A percentile compares a stretch with the other conserved stretches of the same genome.
Evolutionary conservation across 2,113 vertebrate genomes (phyloP).

Genomic region (Chascanopsetta lugubris): DNA sequence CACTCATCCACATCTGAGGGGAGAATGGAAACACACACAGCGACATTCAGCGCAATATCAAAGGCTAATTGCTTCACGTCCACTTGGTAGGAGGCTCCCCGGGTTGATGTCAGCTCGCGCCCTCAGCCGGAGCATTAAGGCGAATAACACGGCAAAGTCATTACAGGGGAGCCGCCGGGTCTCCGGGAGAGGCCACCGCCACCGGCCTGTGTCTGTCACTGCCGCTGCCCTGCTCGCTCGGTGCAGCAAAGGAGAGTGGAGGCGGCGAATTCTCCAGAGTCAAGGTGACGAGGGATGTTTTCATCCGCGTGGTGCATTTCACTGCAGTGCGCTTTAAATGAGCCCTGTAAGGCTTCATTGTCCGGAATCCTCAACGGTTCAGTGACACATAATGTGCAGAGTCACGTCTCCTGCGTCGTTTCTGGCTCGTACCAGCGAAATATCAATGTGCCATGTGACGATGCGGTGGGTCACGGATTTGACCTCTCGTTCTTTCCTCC

Average conservation of each 20-base stretch:
- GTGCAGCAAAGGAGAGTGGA: neutral
- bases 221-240: neutral
- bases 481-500: neutral
- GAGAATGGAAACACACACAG: slow-evolving; percentile 46
- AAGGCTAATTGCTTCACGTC: slow-evolving; percentile 56
- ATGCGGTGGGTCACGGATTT: neutral
- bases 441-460: no score
- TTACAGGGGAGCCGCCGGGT: neutral
- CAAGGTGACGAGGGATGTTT: no score
- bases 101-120: neutral
- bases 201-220: neutral
- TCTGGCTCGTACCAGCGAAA: no score
- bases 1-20: slow-evolving; percentile 94
- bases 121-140: slow-evolving; percentile 13
- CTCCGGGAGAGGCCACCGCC: neutral
- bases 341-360: no score
- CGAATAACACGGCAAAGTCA: slow-evolving; percentile 22
- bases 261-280: neutral
- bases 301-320: no score
- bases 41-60: slow-evolving; percentile 48
- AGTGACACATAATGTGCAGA: no score
- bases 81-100: slow-evolving; percentile 21
- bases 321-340: no score
- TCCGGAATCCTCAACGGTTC: no score
- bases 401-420: no score